Percentiles rank a stretch among this genome's conserved stretches.
Evolutionary conservation across 2,888 invertebrate genomes (phyloP).

Genomic region (Acleris cristana): DNA sequence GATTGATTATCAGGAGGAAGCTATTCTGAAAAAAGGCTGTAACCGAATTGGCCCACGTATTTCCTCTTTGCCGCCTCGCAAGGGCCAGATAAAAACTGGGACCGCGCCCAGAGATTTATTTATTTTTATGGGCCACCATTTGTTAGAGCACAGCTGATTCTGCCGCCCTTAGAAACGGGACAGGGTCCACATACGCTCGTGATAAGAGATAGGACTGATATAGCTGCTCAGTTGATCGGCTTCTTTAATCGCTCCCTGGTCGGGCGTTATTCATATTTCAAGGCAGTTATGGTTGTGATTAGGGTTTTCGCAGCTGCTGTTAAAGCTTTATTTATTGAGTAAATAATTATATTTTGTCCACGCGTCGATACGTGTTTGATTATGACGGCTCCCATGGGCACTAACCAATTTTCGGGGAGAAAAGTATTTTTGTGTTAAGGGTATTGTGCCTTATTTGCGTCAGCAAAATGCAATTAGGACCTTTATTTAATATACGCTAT

Average conservation of each 20-base stretch:
- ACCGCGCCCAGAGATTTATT: slow-evolving; percentile 63
- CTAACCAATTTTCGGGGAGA: too few relatives aligned
- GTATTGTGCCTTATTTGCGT: too few relatives aligned
- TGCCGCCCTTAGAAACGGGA: slow-evolving; percentile 44
- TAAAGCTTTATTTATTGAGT: background rate
- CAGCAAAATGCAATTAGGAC: too few relatives aligned
- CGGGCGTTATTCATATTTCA: background rate
- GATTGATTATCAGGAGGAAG: slow-evolving; percentile 58
- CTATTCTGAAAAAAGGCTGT: slow-evolving; percentile 55
- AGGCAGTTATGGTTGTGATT: background rate
- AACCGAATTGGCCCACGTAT: slow-evolving; percentile 57
- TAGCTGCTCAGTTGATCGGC: slow-evolving; percentile 40
- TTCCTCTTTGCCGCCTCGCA: slow-evolving; percentile 54
- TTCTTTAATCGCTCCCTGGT: slow-evolving; percentile 39
- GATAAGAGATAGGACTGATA: slow-evolving; percentile 25
- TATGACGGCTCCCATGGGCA: too few relatives aligned
- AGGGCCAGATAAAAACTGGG: slow-evolving; percentile 58
- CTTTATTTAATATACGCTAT: too few relatives aligned
- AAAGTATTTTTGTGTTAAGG: too few relatives aligned
- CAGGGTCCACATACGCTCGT: slow-evolving; percentile 26
- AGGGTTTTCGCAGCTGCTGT: background rate
- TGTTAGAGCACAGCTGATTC: slow-evolving; percentile 63
- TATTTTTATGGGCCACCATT: slow-evolving; percentile 67
- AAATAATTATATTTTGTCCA: too few relatives aligned
- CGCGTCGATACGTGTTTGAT: too few relatives aligned